Conservation (phyloP, 1,140 invertebrate species). For the Anadara kagoshimensis region DNA sequence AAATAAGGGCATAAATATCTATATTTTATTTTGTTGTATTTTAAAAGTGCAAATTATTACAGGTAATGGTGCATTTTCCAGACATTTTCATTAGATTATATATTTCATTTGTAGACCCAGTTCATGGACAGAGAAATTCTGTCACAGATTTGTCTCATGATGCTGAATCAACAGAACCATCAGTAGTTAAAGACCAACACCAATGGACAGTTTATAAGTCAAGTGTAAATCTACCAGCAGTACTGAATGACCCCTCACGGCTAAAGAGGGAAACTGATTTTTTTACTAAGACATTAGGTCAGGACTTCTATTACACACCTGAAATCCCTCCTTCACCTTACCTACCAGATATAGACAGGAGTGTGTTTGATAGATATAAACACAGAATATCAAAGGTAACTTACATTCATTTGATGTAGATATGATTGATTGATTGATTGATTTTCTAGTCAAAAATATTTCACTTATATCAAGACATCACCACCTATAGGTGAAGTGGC, state of each 20-base stretch:
- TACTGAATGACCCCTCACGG: slow-evolving; percentile 95
- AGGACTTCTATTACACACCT: slow-evolving; percentile 86
- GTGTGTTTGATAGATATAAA: slow-evolving; percentile 92
- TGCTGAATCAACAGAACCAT: slow-evolving; percentile 42
- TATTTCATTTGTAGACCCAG: too few species aligned
- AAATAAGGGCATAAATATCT: too few species aligned
- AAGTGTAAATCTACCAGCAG: slow-evolving; percentile 90
- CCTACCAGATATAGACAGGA: slow-evolving; percentile 87
- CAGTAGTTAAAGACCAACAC: slow-evolving; percentile 72
- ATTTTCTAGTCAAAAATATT: too few species aligned
- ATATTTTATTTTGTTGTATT: too few species aligned
- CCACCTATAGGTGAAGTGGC: too few species aligned
- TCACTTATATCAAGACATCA: too few species aligned
- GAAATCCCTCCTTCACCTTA: slow-evolving; percentile 85
- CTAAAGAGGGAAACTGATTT: slow-evolving; percentile 84
- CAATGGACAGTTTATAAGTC: slow-evolving; percentile 79
- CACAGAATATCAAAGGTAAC: slow-evolving; percentile 76
- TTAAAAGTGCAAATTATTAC: too few species aligned
- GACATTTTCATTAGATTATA: too few species aligned
- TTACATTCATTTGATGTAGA: slow-evolving; percentile 6
- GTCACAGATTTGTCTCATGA: background rate
- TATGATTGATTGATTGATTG: too few species aligned
- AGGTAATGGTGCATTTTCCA: too few species aligned
- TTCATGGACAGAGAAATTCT: background rate
- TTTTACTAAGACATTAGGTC: slow-evolving; percentile 98